Evolutionary conservation across 2,888 invertebrate genomes (phyloP), one percentile per base, ranked within the genome.

Genomic region (Hedya salicella): DNA sequence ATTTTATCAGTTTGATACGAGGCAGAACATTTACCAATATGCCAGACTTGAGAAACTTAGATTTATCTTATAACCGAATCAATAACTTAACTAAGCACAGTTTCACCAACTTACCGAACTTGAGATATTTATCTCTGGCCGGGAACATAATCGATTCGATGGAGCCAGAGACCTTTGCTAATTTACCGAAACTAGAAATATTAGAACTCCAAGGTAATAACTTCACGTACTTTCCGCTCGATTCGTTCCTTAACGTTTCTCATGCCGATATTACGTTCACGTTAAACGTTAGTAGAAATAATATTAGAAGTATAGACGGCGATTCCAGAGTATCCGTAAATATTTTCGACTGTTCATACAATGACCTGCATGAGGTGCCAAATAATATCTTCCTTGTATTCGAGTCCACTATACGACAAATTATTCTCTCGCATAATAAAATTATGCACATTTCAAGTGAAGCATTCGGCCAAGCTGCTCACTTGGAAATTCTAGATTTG

Each of bases 171-270:
- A 95, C 97, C 5, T 96, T 98, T 79, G 92, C 94, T 63, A 95
- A 96, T 79, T 91, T 98, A 76, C 95, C 96, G 19, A 95, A 94
- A 80, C 88, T 98, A 74, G 94, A 95, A 71, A 95, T 95, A 77
- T 89, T 98, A 64, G 97, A 97, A 84, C 89, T 97, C 68, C 97
- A 97, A 87, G 94, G 95, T 75, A 97, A 97, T 82, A 94, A 95
- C 74, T 87, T 97, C 59, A 94, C 94, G 19, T 93, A 94, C 69
- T 93, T 97, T 75, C 94, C 95, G 16, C 87, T 96, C 73, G 94
- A 93, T 75, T 93, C 94, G 60, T 96, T 96, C 77, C 91, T 94
- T 69, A 96, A 96, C 79, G 93, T 95, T 25, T 95, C 96, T 5
- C 93, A 94, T 70, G 86, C 93, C 4, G 94, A 94, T 69, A 88